A percentile compares a stretch with the other conserved stretches of the same genome.
Evolutionary conservation across 2,113 vertebrate species (phyloP).

Genomic region (Cyprinodon tularosa): DNA sequence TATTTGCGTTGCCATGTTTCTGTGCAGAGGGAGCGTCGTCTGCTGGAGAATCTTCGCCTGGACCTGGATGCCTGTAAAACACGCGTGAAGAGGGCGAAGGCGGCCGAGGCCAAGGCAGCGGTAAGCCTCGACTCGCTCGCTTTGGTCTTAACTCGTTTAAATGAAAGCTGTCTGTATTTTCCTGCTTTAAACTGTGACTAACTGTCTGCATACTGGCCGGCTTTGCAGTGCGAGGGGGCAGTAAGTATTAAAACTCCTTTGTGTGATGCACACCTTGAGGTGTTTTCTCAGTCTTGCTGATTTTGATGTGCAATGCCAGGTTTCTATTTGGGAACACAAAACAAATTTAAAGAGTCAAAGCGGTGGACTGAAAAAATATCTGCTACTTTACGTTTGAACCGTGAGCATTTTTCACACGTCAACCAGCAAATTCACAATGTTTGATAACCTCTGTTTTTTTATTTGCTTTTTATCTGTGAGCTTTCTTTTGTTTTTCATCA

Average conservation of each 20-base stretch:
- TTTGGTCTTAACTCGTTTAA: slow-evolving; percentile 1
- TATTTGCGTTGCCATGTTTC: neutral
- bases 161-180: neutral
- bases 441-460: neutral
- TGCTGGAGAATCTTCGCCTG: slow-evolving; percentile 92
- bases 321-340: neutral
- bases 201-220: slow-evolving; percentile 78
- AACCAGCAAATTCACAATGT: neutral
- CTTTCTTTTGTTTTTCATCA: no score
- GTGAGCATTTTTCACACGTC: slow-evolving; percentile 1
- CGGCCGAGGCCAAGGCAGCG: slow-evolving; percentile 91
- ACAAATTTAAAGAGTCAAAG: neutral
- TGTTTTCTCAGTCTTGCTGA: slow-evolving; percentile 71
- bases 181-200: slow-evolving; percentile 31
- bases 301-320: slow-evolving; percentile 41
- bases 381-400: neutral
- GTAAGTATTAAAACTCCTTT: slow-evolving; percentile 86
- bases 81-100: slow-evolving; percentile 91
- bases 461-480: neutral
- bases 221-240: slow-evolving; percentile 94
- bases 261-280: slow-evolving; percentile 5
- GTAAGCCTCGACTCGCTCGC: slow-evolving; percentile 72
- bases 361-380: slow-evolving; percentile 17
- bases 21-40: slow-evolving; percentile 88
- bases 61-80: slow-evolving; percentile 94